Conservation (phyloP, 2,797 vertebrate species). For the Tinamus major region DNA sequence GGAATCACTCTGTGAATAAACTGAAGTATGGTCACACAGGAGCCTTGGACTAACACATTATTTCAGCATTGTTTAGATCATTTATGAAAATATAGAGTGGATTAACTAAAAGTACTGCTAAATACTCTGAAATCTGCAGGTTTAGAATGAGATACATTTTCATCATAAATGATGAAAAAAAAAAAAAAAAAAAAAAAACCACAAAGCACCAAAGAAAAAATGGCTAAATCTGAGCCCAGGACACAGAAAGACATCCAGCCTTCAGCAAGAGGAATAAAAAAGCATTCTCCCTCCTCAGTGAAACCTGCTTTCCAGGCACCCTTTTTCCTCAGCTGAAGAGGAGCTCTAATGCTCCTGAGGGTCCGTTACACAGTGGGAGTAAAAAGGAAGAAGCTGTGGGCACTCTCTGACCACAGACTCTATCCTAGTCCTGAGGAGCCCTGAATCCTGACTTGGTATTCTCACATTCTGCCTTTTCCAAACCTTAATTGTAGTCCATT, state of each 20-base stretch:
- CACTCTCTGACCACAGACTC: too few relatives aligned
- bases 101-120: background rate
- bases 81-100: background rate
- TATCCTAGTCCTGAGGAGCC: background rate
- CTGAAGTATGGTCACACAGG: background rate
- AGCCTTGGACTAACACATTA: background rate
- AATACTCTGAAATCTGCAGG: background rate
- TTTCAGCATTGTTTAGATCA: background rate
- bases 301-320: background rate
- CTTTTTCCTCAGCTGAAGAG: background rate
- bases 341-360: background rate
- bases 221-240: background rate
- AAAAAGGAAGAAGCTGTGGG: background rate
- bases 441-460: background rate
- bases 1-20: background rate
- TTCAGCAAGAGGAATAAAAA: background rate
- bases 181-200: background rate
- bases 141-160: background rate
- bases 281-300: background rate
- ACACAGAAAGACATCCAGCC: background rate
- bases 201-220: background rate
- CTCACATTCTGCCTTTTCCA: background rate
- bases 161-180: background rate
- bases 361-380: background rate
- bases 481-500: background rate